phyloP scores from a whole-genome alignment of 2,888 invertebrate genomes.

The Prostheceraeus crozeri region DNA sequence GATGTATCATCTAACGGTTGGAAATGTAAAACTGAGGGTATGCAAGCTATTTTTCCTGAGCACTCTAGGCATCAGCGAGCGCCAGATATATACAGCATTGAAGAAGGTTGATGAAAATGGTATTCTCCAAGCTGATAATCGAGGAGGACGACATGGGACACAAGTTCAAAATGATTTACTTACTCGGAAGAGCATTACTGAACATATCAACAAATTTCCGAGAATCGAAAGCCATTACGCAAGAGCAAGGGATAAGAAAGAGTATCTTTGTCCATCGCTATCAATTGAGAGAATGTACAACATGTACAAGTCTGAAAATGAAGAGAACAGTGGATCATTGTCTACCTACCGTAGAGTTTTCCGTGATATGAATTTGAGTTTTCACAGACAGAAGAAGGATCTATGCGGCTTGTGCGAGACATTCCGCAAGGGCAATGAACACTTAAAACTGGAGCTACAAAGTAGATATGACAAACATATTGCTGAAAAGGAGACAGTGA shows the following conservation, averaged over 20 bases:
- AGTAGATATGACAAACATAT: slow-evolving; percentile 8
- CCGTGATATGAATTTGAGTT: slow-evolving; percentile 2
- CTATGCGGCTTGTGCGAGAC: slow-evolving; percentile 1
- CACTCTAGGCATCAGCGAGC: background rate
- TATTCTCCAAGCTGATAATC: background rate
- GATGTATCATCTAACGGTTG: too few species aligned
- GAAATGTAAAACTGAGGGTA: too few species aligned
- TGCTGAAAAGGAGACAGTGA: slow-evolving; percentile 7
- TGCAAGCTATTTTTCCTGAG: background rate
- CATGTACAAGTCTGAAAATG: too few species aligned
- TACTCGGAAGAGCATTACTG: background rate
- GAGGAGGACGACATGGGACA: slow-evolving; percentile 16
- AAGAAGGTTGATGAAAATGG: slow-evolving; percentile 3
- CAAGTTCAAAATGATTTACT: background rate
- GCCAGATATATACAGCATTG: background rate
- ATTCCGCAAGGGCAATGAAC: background rate
- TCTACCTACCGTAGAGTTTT: slow-evolving; percentile 2
- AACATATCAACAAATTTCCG: slow-evolving; percentile 6
- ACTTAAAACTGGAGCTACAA: background rate
- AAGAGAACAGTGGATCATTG: too few species aligned
- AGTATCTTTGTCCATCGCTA: too few species aligned
- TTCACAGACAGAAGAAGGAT: slow-evolving; percentile 3
- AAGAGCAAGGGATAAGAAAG: too few species aligned
- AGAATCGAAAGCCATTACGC: background rate
- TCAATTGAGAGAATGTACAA: too few species aligned